Base-by-base conservation (phyloP, 2,113 vertebrate species). In the Mormyrus lacerda region DNA sequence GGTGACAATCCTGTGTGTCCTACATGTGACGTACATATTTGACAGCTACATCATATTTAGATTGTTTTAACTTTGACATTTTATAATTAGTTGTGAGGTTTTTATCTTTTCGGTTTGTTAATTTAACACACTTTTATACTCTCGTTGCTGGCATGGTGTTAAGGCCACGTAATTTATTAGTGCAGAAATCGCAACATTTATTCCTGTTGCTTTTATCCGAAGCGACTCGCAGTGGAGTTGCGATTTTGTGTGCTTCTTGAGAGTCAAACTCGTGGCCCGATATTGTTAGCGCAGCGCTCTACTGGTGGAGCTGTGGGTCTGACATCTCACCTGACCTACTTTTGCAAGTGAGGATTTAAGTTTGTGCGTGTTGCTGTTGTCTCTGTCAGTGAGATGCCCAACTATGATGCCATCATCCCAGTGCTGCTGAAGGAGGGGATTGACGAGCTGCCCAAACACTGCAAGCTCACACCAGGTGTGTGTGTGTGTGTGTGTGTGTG, bases 391-490 rank as follows among this genome's bases (percentile, higher is more conserved):
- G 97, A 98, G 94, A 96, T 98, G 91, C 97, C 97, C 4, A 97
- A 97, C 94, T 97, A 97, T 87, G 96, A 97, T 39, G 93, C 94
- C 39, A 94, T 98, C 0, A 88, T 98, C 55, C 96, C 97, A 0
- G 95, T 97, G 48, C 91, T 98, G 47, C 93, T 98, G 27, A 95
- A 96, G 89, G 96, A 97, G 1, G 97, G 97, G 79, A 95, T 98
- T 69, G 96, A 98, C 69, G 92, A 85, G 76, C 96, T 98, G 11
- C 97, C 97, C 2, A 94, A 96, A 50, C 96, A 97, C 92, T 98
- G 97, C 94, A 96, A 92, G 89, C 97, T 98, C 87, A 98, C 97
- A 58, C 97, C 97, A 96, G 97, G 97, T 98, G 3, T 3, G 84
- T 39, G 11, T 35, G 58, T 87, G 8, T 86, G 1, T 48, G 9